Conservation (phyloP, 2,888 invertebrate species). For the Aporophyla nigra region DNA sequence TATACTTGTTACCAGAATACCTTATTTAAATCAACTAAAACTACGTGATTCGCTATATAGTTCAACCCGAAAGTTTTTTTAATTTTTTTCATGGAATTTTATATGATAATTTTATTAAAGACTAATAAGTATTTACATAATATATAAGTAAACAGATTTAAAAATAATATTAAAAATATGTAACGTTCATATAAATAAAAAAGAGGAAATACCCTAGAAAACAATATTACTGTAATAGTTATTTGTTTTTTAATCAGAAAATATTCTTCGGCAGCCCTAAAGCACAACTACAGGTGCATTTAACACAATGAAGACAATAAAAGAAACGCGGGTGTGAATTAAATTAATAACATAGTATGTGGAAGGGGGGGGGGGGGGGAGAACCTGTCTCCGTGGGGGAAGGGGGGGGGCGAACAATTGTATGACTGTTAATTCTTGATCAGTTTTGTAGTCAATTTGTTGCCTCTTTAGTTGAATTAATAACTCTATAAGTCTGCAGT, state of each 20-base stretch:
- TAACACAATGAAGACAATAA: conserved; percentile 70
- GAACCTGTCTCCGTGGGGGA: conserved; percentile 5
- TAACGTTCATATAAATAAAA: no score
- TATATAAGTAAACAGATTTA: no score
- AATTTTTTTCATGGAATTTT: background rate
- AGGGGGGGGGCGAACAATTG: background rate
- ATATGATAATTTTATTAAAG: no score
- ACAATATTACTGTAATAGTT: no score
- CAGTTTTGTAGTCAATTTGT: conserved; percentile 28
- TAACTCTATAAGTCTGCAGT: background rate
- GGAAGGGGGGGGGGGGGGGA: conserved; percentile 31
- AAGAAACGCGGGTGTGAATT: conserved; percentile 69
- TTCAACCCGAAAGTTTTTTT: background rate
- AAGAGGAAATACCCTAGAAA: no score
- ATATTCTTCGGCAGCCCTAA: conserved; percentile 47
- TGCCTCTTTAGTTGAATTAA: conserved; percentile 31
- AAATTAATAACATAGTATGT: conserved; percentile 72
- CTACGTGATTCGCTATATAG: background rate
- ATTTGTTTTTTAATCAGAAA: background rate
- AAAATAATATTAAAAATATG: no score
- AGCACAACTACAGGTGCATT: conserved; percentile 63
- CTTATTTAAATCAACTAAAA: background rate
- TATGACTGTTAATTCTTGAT: conserved; percentile 17
- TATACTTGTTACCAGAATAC: background rate
- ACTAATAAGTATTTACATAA: no score